Conservation (phyloP, 2,113 vertebrate species). For the Mobula birostris region DNA sequence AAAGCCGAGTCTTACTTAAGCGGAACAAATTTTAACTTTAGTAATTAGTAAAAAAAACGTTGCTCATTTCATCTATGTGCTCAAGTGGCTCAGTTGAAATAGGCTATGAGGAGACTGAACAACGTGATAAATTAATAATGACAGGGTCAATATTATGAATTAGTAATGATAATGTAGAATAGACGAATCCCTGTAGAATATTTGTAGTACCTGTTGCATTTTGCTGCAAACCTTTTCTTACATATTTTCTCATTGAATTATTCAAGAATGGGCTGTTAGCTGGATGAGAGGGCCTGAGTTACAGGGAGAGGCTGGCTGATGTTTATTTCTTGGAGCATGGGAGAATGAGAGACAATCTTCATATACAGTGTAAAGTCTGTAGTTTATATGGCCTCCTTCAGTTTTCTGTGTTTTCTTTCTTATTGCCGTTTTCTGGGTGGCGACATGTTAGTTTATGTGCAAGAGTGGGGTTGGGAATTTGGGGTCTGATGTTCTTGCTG, state of each 20-base stretch:
- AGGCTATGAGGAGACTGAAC: not conserved
- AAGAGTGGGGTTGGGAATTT: no score
- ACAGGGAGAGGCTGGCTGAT: no score
- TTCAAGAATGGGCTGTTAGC: not conserved
- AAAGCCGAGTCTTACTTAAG: not conserved
- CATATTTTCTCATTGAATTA: not conserved
- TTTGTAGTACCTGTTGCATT: not conserved
- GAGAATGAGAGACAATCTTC: no score
- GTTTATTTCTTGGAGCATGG: no score
- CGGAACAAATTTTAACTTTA: not conserved
- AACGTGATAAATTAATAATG: conserved; percentile 28
- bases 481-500: no score
- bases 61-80: not conserved
- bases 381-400: no score
- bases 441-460: no score
- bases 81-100: not conserved
- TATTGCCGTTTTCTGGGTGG: no score
- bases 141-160: conserved; percentile 7
- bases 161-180: not conserved
- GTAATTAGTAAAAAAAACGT: not conserved
- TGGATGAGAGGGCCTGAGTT: no score
- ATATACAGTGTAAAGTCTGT: no score
- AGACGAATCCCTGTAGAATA: not conserved
- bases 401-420: no score
- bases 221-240: not conserved